Conservation (phyloP, 2,888 invertebrate genomes). For the Hypselothyrea guttata region DNA sequence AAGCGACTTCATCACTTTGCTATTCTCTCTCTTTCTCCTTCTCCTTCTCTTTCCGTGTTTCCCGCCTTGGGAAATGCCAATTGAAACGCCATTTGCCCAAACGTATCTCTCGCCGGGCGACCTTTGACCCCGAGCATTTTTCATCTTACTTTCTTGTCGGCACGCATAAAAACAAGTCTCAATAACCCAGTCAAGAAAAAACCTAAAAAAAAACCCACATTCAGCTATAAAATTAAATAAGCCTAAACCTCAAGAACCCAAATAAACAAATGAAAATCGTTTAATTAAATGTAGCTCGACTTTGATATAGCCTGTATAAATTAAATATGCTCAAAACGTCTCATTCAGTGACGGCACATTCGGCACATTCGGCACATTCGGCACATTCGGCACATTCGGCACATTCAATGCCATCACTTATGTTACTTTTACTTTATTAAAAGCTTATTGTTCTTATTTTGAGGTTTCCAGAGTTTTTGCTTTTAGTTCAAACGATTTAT, state of each 20-base stretch:
- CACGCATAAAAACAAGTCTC: slow-evolving; percentile 3
- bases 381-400: too few species aligned
- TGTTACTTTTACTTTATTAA: too few species aligned
- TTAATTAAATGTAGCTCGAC: not conserved
- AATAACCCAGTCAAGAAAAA: slow-evolving; percentile 9
- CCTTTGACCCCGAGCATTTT: slow-evolving; percentile 28
- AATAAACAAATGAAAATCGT: slow-evolving; percentile 8
- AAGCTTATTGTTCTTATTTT: too few species aligned
- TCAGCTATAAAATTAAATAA: not conserved
- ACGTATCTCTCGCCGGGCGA: slow-evolving; percentile 28
- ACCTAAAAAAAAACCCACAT: slow-evolving; percentile 10
- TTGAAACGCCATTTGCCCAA: slow-evolving; percentile 24
- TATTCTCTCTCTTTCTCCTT: slow-evolving; percentile 17
- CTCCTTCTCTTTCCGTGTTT: slow-evolving; percentile 17
- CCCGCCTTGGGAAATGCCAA: slow-evolving; percentile 24
- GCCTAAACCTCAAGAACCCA: slow-evolving; percentile 6
- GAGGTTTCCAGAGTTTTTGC: too few species aligned
- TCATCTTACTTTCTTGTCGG: slow-evolving; percentile 31
- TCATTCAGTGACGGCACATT: too few species aligned
- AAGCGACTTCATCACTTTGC: not conserved
- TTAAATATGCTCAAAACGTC: too few species aligned
- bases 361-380: too few species aligned
- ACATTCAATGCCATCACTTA: too few species aligned
- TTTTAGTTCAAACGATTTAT: too few species aligned
- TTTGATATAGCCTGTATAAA: slow-evolving; percentile 3